Evolutionary conservation across 2,113 vertebrate species (phyloP).

Genomic region (Alligator mississippiensis): DNA sequence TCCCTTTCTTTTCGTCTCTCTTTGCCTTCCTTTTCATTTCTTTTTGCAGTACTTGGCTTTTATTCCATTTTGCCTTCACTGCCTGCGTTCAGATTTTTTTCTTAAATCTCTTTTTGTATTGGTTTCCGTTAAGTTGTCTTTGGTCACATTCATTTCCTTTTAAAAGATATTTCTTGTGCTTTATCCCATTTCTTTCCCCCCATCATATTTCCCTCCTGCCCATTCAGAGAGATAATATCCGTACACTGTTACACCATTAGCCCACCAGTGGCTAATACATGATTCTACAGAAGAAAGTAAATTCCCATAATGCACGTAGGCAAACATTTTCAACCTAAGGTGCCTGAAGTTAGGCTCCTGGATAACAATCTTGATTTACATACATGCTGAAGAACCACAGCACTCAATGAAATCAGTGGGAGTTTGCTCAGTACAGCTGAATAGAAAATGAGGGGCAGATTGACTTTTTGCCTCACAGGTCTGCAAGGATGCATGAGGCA

Average conservation of each 20-base stretch:
- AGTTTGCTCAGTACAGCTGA: neutral
- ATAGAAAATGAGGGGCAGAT: neutral
- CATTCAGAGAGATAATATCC: neutral
- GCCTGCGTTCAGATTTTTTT: neutral
- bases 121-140: neutral
- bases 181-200: neutral
- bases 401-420: neutral
- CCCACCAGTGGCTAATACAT: rapidly evolving
- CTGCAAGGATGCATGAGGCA: neutral
- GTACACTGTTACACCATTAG: neutral
- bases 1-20: neutral
- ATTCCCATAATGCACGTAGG: rapidly evolving
- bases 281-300: rapidly evolving
- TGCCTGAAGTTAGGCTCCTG: neutral
- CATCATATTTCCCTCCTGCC: neutral
- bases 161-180: neutral
- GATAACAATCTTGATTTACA: neutral
- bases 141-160: neutral
- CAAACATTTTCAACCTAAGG: neutral
- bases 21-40: neutral
- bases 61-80: neutral
- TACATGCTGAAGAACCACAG: neutral
- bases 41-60: neutral
- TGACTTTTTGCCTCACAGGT: neutral
- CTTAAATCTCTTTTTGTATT: slow-evolving; percentile 26